Evolutionary conservation across 2,888 invertebrate species (phyloP).

Genomic region (Nomada goodeniana): DNA sequence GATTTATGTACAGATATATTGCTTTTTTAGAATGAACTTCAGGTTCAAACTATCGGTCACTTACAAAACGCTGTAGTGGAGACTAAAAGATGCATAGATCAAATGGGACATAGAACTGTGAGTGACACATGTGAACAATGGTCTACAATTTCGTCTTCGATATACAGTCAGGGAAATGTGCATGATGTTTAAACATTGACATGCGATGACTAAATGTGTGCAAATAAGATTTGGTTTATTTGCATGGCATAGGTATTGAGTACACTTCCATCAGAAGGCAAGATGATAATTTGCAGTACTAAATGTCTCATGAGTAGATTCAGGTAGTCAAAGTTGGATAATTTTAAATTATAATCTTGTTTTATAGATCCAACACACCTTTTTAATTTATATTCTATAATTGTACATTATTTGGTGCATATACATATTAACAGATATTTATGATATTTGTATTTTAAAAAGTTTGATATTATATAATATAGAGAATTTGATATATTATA

Average conservation of each 20-base stretch:
- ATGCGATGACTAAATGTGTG: conserved; percentile 26
- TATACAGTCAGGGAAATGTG: conserved; percentile 81
- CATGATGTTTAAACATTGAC: conserved; percentile 80
- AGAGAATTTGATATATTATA: not conserved
- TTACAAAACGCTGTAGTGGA: conserved; percentile 81
- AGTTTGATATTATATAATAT: not conserved
- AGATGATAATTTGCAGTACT: not conserved
- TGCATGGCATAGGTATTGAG: not conserved
- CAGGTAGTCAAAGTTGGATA: not conserved
- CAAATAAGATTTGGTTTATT: conserved; percentile 54
- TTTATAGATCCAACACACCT: not conserved
- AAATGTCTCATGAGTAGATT: conserved; percentile 7
- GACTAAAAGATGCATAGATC: conserved; percentile 80
- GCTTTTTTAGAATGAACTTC: conserved; percentile 77
- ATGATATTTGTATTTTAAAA: not conserved
- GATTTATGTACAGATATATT: conserved; percentile 10
- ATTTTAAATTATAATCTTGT: not conserved
- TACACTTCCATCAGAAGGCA: conserved; percentile 2
- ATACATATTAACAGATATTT: not conserved
- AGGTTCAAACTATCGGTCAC: conserved; percentile 81
- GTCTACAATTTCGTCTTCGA: conserved; percentile 79
- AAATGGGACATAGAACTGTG: conserved; percentile 78
- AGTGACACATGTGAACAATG: conserved; percentile 82
- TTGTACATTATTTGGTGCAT: not conserved
- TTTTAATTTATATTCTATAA: not conserved